Conservation (phyloP, 2,797 vertebrate genomes). For the Buphagus erythrorhynchus region DNA sequence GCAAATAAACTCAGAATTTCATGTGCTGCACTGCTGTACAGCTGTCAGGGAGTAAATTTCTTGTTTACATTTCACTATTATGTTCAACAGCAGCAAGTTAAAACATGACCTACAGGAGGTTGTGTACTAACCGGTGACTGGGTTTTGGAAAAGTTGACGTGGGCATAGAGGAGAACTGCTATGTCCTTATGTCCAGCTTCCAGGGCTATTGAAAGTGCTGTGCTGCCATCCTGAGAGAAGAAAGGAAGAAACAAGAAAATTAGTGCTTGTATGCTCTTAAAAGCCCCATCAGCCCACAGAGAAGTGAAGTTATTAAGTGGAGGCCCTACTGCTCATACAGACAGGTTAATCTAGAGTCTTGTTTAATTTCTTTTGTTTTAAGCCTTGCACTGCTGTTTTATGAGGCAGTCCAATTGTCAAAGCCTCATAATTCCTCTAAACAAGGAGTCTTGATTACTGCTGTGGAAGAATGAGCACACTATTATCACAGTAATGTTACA, state of each 20-base stretch:
- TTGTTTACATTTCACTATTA: neutral
- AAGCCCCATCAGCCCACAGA: neutral
- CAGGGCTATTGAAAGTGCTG: constrained; percentile 95
- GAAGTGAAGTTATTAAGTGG: neutral
- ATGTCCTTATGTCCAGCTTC: constrained; percentile 99
- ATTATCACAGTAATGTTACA: neutral
- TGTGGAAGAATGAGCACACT: neutral
- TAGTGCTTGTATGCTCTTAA: neutral
- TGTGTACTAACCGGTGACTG: constrained; percentile 88
- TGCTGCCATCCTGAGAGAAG: constrained; percentile 89
- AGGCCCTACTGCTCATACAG: neutral
- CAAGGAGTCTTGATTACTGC: neutral
- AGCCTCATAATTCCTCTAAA: constrained; percentile 17
- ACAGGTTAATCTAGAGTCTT: constrained; percentile 1
- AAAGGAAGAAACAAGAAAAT: neutral
- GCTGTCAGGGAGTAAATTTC: neutral
- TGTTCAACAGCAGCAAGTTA: neutral
- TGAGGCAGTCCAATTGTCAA: neutral
- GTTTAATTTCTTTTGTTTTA: constrained; percentile 26
- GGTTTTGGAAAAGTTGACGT: constrained; percentile 95
- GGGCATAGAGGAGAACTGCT: constrained; percentile 93
- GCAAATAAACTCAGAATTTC: neutral
- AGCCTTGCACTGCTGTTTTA: constrained; percentile 10
- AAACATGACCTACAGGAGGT: neutral
- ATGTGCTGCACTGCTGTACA: neutral